These are phyloP conservation scores for Pristis pectinata DNA, from an alignment of 2,797 vertebrate genomes.

Conservation along the genomic window DNA sequence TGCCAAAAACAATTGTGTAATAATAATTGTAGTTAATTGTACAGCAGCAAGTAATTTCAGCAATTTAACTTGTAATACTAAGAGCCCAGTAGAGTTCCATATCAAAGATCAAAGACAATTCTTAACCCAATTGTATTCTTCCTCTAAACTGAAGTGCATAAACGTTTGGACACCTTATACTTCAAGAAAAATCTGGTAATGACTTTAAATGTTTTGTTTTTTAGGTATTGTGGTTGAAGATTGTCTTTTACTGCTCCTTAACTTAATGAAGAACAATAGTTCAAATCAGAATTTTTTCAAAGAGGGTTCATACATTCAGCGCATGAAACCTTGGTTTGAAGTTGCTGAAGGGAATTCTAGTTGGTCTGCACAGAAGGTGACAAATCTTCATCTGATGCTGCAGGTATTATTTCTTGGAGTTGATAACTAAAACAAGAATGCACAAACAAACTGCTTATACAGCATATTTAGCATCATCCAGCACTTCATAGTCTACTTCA, in stretches of 20 bases:
- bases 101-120: background rate
- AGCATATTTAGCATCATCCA: background rate
- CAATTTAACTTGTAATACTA: background rate
- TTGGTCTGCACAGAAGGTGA: conserved; percentile 98
- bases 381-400: conserved; percentile 94
- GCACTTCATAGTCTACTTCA: background rate
- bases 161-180: background rate
- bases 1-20: background rate
- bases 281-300: conserved; percentile 99
- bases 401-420: conserved; percentile 64
- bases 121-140: background rate
- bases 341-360: conserved; percentile 92
- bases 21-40: background rate
- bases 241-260: conserved; percentile 85
- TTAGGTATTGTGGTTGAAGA: conserved; percentile 98
- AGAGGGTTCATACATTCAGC: conserved; percentile 95
- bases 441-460: background rate
- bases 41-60: background rate
- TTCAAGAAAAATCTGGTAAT: background rate
- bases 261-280: conserved; percentile 93
- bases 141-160: background rate
- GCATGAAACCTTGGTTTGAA: conserved; percentile 98
- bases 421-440: background rate
- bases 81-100: background rate
- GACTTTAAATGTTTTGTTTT: background rate